A percentile compares a stretch with the other conserved stretches of the same genome.
Evolutionary conservation across 2,797 vertebrate genomes (phyloP).

Genomic region (Girardinus metallicus): DNA sequence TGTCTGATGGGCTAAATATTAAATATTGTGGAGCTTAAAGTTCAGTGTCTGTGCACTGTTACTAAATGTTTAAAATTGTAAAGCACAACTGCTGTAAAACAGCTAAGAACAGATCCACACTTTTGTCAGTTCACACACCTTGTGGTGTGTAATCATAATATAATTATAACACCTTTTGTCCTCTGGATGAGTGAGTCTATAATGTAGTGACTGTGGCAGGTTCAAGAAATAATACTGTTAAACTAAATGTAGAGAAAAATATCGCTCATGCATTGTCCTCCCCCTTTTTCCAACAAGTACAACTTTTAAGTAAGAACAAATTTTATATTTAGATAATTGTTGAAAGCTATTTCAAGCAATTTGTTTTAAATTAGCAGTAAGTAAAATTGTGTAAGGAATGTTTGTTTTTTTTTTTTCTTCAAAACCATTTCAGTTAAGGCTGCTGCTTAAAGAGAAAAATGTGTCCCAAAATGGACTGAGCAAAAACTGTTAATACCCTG

Average conservation of each 20-base stretch:
- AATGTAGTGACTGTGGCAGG: not conserved
- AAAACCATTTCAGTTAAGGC: not conserved
- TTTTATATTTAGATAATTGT: not conserved
- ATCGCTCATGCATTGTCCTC: not conserved
- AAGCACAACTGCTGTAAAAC: not conserved
- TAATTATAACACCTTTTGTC: too few species aligned
- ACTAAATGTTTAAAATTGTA: not conserved
- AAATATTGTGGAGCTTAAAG: not conserved
- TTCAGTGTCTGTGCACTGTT: not conserved
- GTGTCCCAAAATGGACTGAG: not conserved
- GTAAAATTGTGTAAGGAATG: not conserved
- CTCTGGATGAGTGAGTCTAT: not conserved
- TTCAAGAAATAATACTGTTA: not conserved
- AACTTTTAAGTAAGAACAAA: not conserved
- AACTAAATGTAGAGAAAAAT: not conserved
- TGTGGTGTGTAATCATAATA: not conserved
- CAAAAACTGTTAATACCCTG: too few species aligned
- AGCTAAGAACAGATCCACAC: not conserved
- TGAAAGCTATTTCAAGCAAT: not conserved
- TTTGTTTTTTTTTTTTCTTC: not conserved
- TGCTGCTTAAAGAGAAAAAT: not conserved
- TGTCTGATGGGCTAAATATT: too few species aligned
- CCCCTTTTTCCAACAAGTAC: not conserved
- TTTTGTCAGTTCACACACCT: not conserved
- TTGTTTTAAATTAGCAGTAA: not conserved